Base-by-base conservation (phyloP, 2,888 invertebrate species). In the Cephus rjabovi region DNA sequence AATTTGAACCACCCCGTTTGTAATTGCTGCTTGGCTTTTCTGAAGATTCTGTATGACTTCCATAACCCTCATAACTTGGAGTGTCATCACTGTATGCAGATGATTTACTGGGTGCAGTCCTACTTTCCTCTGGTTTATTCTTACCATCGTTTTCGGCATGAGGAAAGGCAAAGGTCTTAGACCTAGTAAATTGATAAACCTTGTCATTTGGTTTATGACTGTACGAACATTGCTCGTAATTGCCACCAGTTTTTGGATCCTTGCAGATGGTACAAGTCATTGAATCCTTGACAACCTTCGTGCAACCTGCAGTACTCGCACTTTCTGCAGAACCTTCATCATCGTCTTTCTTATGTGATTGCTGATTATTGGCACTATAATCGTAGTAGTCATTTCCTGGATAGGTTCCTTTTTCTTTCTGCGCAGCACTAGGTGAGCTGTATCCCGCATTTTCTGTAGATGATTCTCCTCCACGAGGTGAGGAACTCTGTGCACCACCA, bases 151-250 rank as follows among this genome's bases (percentile, higher is more conserved):
- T 35, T 69, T 69, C 23, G 68, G 70, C 34, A 9, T 84, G 76
- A 0, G 87, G 87, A 37, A 85, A 85, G 1, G 89, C 90, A 56
- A 89, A 90, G 15, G 83, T 87, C 77, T 89, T 90, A 3, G 89
- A 88, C 34, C 83, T 87, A 35, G 81, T 89, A 77, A 86, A 91
- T 34, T 89, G 87, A 81, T 90, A 91, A 6, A 88, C 80, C 79
- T 89, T 90, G 34, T 91, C 91, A 34, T 88, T 86, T 0, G 91
- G 93, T 77, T 93, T 92, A 33, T 93, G 92, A 6, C 92, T 92
- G 86, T 94, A 95, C 1, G 93, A 93, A 83, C 95, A 94, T 79
- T 93, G 93, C 79, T 94, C 94, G 77, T 92, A 94, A 82, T 93
- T 93, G 0, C 93, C 93, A n/a, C 93, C 93, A 1, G 92, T 93